A percentile compares a stretch with the other conserved stretches of the same genome.
Conservation (phyloP, 2,888 invertebrate genomes). For the Cecidostiba fungosa region DNA sequence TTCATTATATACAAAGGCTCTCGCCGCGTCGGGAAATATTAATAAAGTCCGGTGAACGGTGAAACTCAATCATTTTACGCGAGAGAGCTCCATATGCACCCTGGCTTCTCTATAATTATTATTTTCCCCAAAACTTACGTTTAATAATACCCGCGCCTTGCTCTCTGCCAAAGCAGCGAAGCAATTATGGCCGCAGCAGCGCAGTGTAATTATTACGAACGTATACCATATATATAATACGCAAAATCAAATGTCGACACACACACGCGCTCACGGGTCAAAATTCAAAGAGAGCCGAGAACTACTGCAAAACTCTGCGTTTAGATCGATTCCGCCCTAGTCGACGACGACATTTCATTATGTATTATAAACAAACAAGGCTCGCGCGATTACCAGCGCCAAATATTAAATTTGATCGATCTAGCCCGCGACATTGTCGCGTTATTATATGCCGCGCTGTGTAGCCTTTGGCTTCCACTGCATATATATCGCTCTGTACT, state of each 20-base stretch:
- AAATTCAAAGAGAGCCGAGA: constrained; percentile 39
- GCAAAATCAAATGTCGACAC: neutral
- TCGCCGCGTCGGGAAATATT: constrained; percentile 47
- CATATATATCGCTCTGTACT: neutral
- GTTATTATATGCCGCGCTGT: neutral
- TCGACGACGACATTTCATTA: neutral
- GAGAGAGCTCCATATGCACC: neutral
- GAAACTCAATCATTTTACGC: constrained; percentile 64
- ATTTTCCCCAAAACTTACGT: constrained; percentile 59
- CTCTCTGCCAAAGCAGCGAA: constrained; percentile 3
- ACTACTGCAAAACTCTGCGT: constrained; percentile 31
- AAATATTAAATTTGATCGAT: constrained; percentile 38
- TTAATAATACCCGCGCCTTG: constrained; percentile 36
- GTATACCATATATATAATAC: neutral
- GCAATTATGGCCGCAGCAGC: constrained; percentile 50
- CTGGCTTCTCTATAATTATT: constrained; percentile 54
- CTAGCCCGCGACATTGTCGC: neutral
- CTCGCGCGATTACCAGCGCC: neutral
- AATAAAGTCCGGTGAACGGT: constrained; percentile 47
- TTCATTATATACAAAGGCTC: constrained; percentile 58
- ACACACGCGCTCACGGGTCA: neutral
- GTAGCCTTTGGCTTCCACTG: neutral
- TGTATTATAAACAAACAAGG: constrained; percentile 11
- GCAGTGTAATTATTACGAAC: constrained; percentile 57
- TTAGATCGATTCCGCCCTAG: constrained; percentile 31